Evolutionary conservation across 2,113 vertebrate genomes (phyloP), one percentile per base, ranked within the genome.

Genomic region (Cebidichthys violaceus): DNA sequence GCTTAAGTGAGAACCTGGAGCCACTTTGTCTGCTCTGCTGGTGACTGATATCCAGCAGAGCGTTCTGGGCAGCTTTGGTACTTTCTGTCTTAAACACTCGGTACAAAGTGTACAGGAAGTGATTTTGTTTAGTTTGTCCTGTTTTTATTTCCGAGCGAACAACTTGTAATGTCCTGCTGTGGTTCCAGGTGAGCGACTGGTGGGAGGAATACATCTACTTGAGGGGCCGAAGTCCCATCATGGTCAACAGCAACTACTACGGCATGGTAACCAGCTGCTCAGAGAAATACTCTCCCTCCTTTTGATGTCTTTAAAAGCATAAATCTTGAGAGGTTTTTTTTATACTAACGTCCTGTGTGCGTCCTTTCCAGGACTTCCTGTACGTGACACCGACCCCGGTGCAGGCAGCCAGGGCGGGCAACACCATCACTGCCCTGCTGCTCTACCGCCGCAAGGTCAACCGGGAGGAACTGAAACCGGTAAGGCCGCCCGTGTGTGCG

Each of bases 161-260:
- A 27, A 29, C 5, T 69, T 62, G 15, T 59, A 45, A 14, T 17
- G 9, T 43, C 22, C 45, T 60, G 45, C 67, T 80, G 71, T 73
- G 27, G n/a, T 64, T 86, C 1, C 87, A 98, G 97, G 97, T 98
- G 79, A 97, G 96, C 2, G 97, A 98, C 93, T 98, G 97, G 97
- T 98, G 97, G 97, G 96, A 97, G 88, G 96, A 97, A 47, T 97
- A 96, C 17, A 94, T 98, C 78, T 97, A 98, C 86, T 88, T 98
- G 61, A 94, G 96, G 15, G 90, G 96, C 37, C 89, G 96, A 17
- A 88, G 88, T 10, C 95, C 97, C 0, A 93, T 97, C 74, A 96
- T 98, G 96, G 96, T 97, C 74, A 97, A 97, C 93, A 97, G 97
- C 88, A 97, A 97, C 92, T 98, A 97, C 87, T 98, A 98, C 22